Evolutionary conservation across 2,113 vertebrate species (phyloP).

Genomic region (Fregata magnificens): DNA sequence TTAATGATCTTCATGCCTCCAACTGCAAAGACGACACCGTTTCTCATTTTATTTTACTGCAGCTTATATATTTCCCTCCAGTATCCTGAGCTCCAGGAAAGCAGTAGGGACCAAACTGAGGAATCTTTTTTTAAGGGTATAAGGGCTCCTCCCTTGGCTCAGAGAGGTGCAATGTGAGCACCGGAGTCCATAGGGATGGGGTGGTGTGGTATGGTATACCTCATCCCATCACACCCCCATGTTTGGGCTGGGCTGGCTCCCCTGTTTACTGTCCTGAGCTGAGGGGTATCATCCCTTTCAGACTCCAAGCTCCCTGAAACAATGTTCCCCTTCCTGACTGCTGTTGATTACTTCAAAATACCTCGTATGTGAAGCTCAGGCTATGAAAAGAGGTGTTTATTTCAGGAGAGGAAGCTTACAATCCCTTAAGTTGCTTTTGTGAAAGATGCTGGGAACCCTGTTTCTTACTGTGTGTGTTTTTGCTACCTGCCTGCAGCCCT

Average conservation of each 20-base stretch:
- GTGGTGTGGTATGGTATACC: background rate
- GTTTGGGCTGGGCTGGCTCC: background rate
- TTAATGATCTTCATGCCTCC: background rate
- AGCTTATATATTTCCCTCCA: background rate
- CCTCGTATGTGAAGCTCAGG: background rate
- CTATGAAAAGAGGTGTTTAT: background rate
- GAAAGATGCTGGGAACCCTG: background rate
- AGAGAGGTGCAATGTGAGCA: background rate
- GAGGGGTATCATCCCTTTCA: background rate
- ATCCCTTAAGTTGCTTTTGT: background rate
- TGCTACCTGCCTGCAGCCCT: background rate
- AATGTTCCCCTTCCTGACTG: background rate
- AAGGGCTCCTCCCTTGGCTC: background rate
- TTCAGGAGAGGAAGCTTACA: background rate
- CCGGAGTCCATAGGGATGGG: fast-evolving
- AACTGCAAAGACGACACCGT: background rate
- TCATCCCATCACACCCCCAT: background rate
- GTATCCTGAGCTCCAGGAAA: background rate
- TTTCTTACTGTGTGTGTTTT: background rate
- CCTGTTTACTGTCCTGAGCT: background rate
- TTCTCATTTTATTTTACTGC: background rate
- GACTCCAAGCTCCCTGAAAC: background rate
- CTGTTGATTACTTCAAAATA: background rate
- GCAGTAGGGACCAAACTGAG: background rate
- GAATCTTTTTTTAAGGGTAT: background rate